Evolutionary conservation across 2,888 invertebrate genomes (phyloP).

Genomic region (Tenthredo notha): DNA sequence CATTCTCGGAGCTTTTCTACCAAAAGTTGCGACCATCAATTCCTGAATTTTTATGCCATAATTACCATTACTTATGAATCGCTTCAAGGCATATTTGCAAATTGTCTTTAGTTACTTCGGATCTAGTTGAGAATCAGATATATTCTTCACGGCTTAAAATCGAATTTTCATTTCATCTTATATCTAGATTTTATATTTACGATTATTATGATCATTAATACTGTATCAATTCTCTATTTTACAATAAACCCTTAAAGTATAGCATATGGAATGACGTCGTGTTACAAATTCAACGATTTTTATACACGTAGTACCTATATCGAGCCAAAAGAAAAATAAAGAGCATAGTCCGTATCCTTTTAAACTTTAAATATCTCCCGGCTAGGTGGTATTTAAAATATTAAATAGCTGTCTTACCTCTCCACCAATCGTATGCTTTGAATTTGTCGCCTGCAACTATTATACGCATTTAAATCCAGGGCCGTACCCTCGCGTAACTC

Average conservation of each 20-base stretch:
- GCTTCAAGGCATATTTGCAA: neutral
- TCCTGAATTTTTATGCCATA: conserved; percentile 12
- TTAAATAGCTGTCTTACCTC: neutral
- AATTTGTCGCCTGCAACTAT: conserved; percentile 4
- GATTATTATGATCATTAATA: neutral
- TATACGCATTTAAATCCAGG: neutral
- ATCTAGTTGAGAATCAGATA: neutral
- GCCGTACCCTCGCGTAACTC: neutral
- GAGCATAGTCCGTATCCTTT: neutral
- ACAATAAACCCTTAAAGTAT: conserved; percentile 3
- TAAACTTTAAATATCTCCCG: neutral
- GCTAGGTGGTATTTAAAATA: neutral
- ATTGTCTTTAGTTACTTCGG: conserved; percentile 5
- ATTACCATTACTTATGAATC: neutral
- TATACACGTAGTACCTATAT: neutral
- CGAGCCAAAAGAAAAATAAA: neutral
- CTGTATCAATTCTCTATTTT: neutral
- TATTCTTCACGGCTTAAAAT: neutral
- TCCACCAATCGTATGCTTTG: neutral
- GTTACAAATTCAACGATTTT: neutral
- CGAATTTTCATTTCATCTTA: neutral
- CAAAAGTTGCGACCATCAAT: neutral
- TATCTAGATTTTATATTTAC: neutral
- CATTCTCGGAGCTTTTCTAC: neutral
- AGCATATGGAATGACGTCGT: neutral